phyloP scores from a whole-genome alignment of 2,113 vertebrate species.

The Ariopsis seemanni region DNA sequence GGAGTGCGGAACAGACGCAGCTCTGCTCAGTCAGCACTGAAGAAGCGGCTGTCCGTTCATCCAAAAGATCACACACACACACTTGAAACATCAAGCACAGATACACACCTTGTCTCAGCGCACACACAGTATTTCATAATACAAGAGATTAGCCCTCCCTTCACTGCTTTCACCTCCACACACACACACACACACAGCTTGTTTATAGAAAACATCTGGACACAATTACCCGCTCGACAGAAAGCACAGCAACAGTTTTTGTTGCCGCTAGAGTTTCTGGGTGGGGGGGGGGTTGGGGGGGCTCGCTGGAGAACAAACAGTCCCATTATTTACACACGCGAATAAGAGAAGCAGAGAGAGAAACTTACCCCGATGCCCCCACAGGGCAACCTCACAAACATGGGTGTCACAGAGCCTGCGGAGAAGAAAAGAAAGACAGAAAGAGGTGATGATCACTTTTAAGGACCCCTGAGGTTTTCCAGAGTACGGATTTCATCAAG shows the following conservation, averaged over 20 bases:
- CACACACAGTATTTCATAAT: conserved; percentile 10
- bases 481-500: conserved; percentile 24
- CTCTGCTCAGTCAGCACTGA: conserved; percentile 35
- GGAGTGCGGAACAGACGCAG: background rate
- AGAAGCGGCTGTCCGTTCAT: conserved; percentile 28
- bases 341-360: conserved; percentile 59
- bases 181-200: conserved; percentile 58
- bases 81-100: background rate
- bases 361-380: conserved; percentile 94
- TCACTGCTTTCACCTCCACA: background rate
- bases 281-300: conserved; percentile 50
- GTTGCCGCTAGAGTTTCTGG: conserved; percentile 71
- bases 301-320: conserved; percentile 73
- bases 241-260: conserved; percentile 77
- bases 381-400: conserved; percentile 95
- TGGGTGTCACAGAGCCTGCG: conserved; percentile 86
- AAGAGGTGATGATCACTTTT: conserved; percentile 36
- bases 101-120: conserved; percentile 12
- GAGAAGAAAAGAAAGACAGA: conserved; percentile 36
- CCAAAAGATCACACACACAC: background rate
- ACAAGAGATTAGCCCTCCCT: conserved; percentile 20
- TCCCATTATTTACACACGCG: conserved; percentile 73
- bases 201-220: conserved; percentile 80
- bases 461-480: conserved; percentile 34
- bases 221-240: conserved; percentile 74